Conservation (phyloP, 2,113 vertebrate species). For the Ctenodactylus gundi region DNA sequence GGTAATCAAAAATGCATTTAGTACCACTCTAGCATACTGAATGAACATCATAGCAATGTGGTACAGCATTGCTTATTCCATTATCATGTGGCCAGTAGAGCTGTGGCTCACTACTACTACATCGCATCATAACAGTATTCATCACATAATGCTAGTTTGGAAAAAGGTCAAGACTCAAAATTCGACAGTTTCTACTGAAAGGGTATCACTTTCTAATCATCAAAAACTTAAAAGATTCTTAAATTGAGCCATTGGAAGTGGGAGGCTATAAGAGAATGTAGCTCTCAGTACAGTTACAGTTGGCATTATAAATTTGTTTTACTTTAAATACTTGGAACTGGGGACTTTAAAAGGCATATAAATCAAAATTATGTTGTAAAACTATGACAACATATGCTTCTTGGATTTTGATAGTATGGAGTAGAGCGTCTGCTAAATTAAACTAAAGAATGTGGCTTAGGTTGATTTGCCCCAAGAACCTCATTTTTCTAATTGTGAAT, state of each 20-base stretch:
- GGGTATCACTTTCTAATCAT: background rate
- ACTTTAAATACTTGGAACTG: conserved; percentile 10
- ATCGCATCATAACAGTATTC: background rate
- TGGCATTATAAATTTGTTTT: conserved; percentile 19
- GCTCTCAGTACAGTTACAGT: background rate
- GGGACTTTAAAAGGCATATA: background rate
- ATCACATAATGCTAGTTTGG: background rate
- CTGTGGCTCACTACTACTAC: no score
- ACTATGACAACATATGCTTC: conserved; percentile 31
- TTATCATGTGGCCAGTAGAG: no score
- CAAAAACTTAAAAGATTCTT: background rate
- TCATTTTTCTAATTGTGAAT: conserved; percentile 25
- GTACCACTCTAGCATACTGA: background rate
- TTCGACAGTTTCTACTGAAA: background rate
- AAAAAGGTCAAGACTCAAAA: background rate
- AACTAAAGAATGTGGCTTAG: background rate
- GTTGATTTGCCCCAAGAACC: background rate
- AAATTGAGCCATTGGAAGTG: background rate
- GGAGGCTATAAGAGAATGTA: background rate
- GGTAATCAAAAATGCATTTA: background rate
- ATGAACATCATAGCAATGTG: no score
- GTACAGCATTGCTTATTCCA: background rate
- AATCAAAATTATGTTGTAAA: conserved; percentile 11
- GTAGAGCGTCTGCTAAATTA: conserved; percentile 9
- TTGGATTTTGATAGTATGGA: background rate